Percentiles rank a stretch among this genome's conserved stretches.
These are phyloP conservation scores for Selenia dentaria DNA, from an alignment of 2,888 invertebrate species.

Conservation along the genomic window DNA sequence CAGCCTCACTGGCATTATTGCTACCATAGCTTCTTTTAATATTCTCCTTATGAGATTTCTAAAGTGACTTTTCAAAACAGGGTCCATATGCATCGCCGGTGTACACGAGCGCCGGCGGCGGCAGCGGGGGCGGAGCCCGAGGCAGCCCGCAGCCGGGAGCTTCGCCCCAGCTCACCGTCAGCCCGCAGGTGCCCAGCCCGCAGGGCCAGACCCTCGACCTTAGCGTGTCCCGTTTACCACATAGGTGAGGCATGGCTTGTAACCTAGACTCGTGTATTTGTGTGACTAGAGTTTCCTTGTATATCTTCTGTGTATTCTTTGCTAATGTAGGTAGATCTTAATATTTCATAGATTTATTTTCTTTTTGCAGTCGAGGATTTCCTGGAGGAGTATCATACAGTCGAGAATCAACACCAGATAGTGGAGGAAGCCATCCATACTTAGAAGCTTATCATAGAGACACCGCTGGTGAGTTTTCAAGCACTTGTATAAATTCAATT, in stretches of 20 bases:
- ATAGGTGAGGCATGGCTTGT: constrained; percentile 86
- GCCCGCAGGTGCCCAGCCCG: constrained; percentile 95
- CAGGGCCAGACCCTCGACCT: constrained; percentile 96
- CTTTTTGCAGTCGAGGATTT: constrained; percentile 81
- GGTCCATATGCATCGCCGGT: constrained; percentile 91
- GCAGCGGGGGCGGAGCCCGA: constrained; percentile 87
- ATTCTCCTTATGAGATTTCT: constrained; percentile 27
- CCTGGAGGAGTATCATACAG: constrained; percentile 90
- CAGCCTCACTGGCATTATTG: constrained; percentile 2
- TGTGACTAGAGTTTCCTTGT: constrained; percentile 2
- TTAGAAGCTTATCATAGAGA: constrained; percentile 93
- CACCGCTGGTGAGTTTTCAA: constrained; percentile 88
- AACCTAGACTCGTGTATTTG: constrained; percentile 4
- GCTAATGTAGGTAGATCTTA: constrained; percentile 12
- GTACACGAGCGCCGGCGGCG: constrained; percentile 90
- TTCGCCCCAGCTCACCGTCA: constrained; percentile 91
- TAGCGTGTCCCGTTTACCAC: constrained; percentile 93
- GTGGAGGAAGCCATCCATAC: constrained; percentile 93
- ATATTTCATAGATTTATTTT: no score
- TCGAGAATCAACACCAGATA: constrained; percentile 95
- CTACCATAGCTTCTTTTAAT: constrained; percentile 11
- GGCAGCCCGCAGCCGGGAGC: constrained; percentile 94
- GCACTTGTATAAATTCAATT: neutral
- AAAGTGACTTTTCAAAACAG: constrained; percentile 79
- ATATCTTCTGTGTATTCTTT: neutral